These are phyloP conservation scores for Agrilus biguttatus DNA, from an alignment of 2,888 invertebrate species.

Conservation along the genomic window DNA sequence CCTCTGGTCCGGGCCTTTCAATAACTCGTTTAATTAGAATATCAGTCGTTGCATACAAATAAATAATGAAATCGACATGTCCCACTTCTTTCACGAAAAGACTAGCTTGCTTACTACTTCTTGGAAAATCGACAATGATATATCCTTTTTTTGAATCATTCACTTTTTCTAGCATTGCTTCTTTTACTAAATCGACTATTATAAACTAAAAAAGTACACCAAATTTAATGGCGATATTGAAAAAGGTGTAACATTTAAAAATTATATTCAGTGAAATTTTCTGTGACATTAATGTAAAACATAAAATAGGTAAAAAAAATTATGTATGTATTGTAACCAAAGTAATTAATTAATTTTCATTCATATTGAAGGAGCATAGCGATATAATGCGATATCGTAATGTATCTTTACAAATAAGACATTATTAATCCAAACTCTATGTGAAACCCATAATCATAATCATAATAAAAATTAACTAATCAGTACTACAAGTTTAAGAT, in stretches of 20 bases:
- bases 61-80: conserved; percentile 21
- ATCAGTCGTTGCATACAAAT: conserved; percentile 17
- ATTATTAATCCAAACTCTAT: too few species aligned
- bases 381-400: too few species aligned
- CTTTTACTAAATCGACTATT: conserved; percentile 41
- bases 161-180: conserved; percentile 35
- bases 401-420: too few species aligned
- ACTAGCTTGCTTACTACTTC: conserved; percentile 29
- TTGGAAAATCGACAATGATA: conserved; percentile 42
- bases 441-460: too few species aligned
- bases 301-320: too few species aligned
- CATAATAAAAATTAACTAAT: too few species aligned
- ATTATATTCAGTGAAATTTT: too few species aligned
- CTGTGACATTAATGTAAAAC: too few species aligned
- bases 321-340: too few species aligned
- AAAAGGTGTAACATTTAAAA: not conserved
- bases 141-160: conserved; percentile 33
- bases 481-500: too few species aligned
- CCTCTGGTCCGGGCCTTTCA: conserved; percentile 4
- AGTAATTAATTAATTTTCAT: too few species aligned
- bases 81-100: conserved; percentile 23
- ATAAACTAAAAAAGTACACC: conserved; percentile 29
- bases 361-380: too few species aligned
- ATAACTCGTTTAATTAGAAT: conserved; percentile 12
- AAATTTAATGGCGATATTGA: not conserved